phyloP scores from a whole-genome alignment of 2,113 vertebrate species.

The Lepisosteus osseus region DNA sequence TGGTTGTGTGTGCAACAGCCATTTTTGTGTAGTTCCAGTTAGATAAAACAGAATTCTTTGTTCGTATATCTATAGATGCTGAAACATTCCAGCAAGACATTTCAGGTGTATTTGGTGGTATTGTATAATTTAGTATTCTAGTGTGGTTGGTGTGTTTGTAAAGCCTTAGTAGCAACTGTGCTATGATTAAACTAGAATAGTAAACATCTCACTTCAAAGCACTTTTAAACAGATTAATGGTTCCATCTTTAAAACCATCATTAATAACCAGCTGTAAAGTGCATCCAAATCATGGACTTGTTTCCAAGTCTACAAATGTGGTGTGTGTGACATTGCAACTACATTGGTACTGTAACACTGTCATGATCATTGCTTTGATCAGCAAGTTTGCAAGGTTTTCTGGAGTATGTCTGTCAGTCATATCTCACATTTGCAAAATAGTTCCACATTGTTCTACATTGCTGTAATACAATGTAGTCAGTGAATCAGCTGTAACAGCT shows the following conservation, averaged over 20 bases:
- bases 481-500: background rate
- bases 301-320: background rate
- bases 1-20: no score
- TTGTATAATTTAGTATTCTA: background rate
- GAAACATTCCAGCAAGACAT: background rate
- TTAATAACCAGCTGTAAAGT: background rate
- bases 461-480: background rate
- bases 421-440: background rate
- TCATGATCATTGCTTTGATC: background rate
- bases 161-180: background rate
- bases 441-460: background rate
- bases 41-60: background rate
- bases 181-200: background rate
- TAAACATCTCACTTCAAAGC: background rate
- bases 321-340: background rate
- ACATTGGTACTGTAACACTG: background rate
- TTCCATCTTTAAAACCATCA: background rate
- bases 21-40: background rate
- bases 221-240: background rate
- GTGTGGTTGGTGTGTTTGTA: background rate
- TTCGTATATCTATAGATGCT: background rate
- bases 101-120: background rate
- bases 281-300: background rate
- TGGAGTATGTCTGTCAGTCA: background rate
- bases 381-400: background rate